Evolutionary conservation across 2,113 vertebrate genomes (phyloP).

Genomic region (Sorex araneus): DNA sequence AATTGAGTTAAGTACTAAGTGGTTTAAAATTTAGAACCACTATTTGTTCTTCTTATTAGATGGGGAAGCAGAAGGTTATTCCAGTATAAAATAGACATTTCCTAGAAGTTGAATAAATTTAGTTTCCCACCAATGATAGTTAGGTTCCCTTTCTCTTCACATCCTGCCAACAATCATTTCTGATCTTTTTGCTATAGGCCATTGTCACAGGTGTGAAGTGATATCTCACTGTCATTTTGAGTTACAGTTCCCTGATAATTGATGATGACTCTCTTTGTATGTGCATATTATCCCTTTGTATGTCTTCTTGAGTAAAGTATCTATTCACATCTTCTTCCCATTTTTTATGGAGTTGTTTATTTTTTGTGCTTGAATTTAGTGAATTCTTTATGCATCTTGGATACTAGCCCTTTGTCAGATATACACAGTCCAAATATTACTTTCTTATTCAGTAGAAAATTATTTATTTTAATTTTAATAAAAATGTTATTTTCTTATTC

Average conservation of each 20-base stretch:
- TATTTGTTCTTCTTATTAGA: not conserved
- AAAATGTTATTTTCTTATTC: not conserved
- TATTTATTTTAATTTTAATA: too few relatives aligned
- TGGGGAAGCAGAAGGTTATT: not conserved
- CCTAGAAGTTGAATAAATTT: too few relatives aligned
- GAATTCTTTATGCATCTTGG: not conserved
- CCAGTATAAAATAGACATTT: not conserved
- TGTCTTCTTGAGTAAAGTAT: not conserved
- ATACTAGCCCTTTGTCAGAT: not conserved
- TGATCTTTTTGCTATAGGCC: not conserved
- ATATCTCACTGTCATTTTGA: not conserved
- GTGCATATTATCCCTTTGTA: not conserved
- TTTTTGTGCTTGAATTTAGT: not conserved
- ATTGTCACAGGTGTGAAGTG: not conserved
- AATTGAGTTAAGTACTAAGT: not conserved
- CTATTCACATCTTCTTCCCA: not conserved
- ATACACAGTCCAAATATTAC: not conserved
- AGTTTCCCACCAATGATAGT: too few relatives aligned
- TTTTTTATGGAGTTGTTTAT: too few relatives aligned
- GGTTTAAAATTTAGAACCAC: conserved; percentile 3
- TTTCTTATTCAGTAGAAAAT: not conserved
- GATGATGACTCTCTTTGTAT: not conserved
- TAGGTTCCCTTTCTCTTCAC: too few relatives aligned
- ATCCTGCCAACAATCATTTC: too few relatives aligned
- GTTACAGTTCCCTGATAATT: not conserved